Evolutionary conservation across 37 sponge, comb jelly and placozoan species (phyloP), one percentile per base, ranked within the genome.

Genomic region (Hormiphora californensis): DNA sequence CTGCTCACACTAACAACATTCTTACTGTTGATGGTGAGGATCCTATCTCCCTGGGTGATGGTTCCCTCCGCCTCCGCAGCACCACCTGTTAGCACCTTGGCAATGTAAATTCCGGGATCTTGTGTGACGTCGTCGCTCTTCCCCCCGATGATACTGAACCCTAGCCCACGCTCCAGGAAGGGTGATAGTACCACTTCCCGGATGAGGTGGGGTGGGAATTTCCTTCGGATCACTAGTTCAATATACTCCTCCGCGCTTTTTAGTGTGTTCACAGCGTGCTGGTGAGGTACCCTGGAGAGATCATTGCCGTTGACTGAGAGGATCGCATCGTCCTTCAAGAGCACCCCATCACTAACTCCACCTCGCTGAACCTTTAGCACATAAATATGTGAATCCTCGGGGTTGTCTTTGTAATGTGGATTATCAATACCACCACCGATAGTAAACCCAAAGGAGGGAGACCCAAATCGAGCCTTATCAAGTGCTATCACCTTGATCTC

Each of bases 71-170:
- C 81, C 38, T 73, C 81, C 9, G 81, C 81, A 7, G 81, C 81
- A 21, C 81, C 81, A 19, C 81, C 81, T 23, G 81, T 43, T 46
- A 73, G 81, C 28, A 73, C 81, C 46, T 73, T 73, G 46, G 81
- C 81, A 46, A 73, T 73, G 81, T 73, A 73, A 2, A 73, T 73
- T 21, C 81, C 81, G 28, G 81, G 81, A 73, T 73, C 81, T 28
- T 73, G 81, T n/a, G 81, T 73, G 3, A 73, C 46, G 43, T 73
- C 81, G 8, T 73, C 81, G 43, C 81, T 73, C 46, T 41, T 39
- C 19, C 81, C 81, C 27, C 81, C 81, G 81, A 73, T 73, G 27
- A 73, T 73, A 19, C 81, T 73, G 38, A 73, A 73, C 5, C 81
- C 81, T 0, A 73, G 81, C n/a, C 81, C 81, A 43, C 81, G 7